Evolutionary conservation across 2,113 vertebrate species (phyloP).

Genomic region (Semnopithecus entellus): DNA sequence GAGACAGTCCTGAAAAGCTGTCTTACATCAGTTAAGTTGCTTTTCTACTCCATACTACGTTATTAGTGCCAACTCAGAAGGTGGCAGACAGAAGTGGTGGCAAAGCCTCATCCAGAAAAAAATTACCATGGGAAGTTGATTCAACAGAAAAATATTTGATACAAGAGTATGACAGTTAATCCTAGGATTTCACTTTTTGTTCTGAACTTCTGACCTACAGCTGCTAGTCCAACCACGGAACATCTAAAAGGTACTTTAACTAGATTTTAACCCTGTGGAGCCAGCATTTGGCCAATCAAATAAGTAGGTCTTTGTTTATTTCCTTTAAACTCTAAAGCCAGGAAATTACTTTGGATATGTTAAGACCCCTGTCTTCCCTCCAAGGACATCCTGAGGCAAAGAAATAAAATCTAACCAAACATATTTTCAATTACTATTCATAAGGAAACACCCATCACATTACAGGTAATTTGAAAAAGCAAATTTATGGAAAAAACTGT

Average conservation of each 20-base stretch:
- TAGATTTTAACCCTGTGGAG: slow-evolving; percentile 39
- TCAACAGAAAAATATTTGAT: slow-evolving; percentile 64
- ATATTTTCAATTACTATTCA: slow-evolving; percentile 28
- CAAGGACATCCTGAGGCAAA: slow-evolving; percentile 52
- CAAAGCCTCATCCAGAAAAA: slow-evolving; percentile 7
- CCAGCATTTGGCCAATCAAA: neutral
- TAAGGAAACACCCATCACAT: slow-evolving; percentile 44
- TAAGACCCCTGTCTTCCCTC: slow-evolving; percentile 6
- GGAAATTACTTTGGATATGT: slow-evolving; percentile 58
- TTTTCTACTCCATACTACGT: neutral
- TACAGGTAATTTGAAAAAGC: slow-evolving; percentile 44
- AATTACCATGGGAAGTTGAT: slow-evolving; percentile 50
- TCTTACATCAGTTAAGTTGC: neutral
- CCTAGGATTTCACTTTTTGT: slow-evolving; percentile 69
- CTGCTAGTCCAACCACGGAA: slow-evolving; percentile 30
- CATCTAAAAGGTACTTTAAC: slow-evolving; percentile 32
- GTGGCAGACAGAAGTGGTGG: neutral
- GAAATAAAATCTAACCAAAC: slow-evolving; percentile 54
- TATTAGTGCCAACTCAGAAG: slow-evolving; percentile 27
- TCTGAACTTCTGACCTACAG: slow-evolving; percentile 67
- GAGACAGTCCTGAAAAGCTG: neutral
- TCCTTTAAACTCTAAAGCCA: slow-evolving; percentile 55
- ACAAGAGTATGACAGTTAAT: slow-evolving; percentile 67
- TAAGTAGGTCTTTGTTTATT: slow-evolving; percentile 50
- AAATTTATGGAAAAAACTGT: slow-evolving; percentile 32